These are phyloP conservation scores for Arothron firmamentum DNA, from an alignment of 2,113 vertebrate genomes.

Conservation along the genomic window DNA sequence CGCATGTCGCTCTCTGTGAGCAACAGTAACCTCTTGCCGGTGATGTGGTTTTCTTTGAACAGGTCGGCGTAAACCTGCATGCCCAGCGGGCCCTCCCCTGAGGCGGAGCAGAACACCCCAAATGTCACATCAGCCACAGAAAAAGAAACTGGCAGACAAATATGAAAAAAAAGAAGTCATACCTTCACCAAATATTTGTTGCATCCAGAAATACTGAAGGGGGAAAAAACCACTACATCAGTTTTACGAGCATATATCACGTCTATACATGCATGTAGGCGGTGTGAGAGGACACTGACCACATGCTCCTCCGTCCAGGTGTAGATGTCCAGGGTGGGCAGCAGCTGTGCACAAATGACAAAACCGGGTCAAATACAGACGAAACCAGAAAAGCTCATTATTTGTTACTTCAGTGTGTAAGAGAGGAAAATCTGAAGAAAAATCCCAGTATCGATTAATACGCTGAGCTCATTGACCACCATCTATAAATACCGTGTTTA, in stretches of 20 bases:
- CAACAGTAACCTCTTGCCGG: constrained; percentile 87
- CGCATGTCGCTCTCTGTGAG: constrained; percentile 89
- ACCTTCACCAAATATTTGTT: constrained; percentile 91
- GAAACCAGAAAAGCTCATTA: not conserved
- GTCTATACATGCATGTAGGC: not conserved
- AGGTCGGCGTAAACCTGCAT: constrained; percentile 86
- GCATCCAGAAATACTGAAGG: constrained; percentile 92
- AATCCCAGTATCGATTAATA: too few species aligned
- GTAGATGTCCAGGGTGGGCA: constrained; percentile 92
- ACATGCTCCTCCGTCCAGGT: constrained; percentile 95
- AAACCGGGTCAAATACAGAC: constrained; percentile 39
- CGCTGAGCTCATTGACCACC: too few species aligned
- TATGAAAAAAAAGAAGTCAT: constrained; percentile 39
- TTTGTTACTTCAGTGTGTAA: not conserved
- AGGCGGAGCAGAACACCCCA: constrained; percentile 2
- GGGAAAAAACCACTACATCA: constrained; percentile 13
- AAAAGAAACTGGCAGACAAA: not conserved
- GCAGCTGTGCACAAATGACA: constrained; percentile 78
- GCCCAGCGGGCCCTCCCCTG: constrained; percentile 79
- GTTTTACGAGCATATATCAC: not conserved
- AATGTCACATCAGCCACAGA: not conserved
- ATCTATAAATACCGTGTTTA: too few species aligned
- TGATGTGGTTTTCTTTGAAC: constrained; percentile 96
- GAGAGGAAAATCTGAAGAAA: too few species aligned
- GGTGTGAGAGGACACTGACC: constrained; percentile 78